phyloP scores from a whole-genome alignment of 2,113 vertebrate genomes.

The Nannobrachium achirus region DNA sequence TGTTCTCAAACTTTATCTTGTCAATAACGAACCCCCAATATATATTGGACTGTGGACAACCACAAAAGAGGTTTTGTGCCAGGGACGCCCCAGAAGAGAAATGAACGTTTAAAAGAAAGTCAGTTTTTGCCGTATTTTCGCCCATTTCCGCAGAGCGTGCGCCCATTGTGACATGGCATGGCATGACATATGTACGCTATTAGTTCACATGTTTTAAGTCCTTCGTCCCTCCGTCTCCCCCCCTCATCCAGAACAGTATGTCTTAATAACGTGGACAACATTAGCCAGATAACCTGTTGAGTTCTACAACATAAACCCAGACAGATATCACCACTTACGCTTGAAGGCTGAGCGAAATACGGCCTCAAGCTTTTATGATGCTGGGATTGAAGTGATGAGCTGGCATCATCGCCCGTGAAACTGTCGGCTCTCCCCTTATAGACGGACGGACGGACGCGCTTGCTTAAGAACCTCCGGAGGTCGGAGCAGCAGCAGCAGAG shows the following conservation, averaged over 20 bases:
- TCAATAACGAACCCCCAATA: too few relatives aligned
- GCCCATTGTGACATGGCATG: too few relatives aligned
- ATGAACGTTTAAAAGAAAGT: too few relatives aligned
- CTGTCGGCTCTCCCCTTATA: conserved; percentile 89
- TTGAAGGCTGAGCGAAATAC: conserved; percentile 35
- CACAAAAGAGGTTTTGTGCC: too few relatives aligned
- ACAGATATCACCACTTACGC: conserved; percentile 49
- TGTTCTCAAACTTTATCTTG: too few relatives aligned
- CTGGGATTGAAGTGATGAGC: conserved; percentile 50
- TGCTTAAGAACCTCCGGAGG: conserved; percentile 23
- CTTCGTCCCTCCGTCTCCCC: conserved; percentile 1
- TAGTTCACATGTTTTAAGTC: too few relatives aligned
- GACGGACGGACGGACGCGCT: conserved; percentile 77
- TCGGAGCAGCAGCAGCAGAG: conserved; percentile 85
- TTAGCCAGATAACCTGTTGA: conserved; percentile 33
- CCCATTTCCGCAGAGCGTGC: too few relatives aligned
- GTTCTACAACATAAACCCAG: background rate
- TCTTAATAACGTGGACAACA: background rate
- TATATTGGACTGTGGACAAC: too few relatives aligned
- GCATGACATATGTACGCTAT: too few relatives aligned
- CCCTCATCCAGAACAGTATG: too few relatives aligned
- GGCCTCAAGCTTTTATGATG: conserved; percentile 29
- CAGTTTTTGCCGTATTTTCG: too few relatives aligned
- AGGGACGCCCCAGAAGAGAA: too few relatives aligned
- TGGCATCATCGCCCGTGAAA: conserved; percentile 86